Evolutionary conservation across 2,797 vertebrate species (phyloP), one percentile per base, ranked within the genome.

Genomic region (Catostomus latipinnis): DNA sequence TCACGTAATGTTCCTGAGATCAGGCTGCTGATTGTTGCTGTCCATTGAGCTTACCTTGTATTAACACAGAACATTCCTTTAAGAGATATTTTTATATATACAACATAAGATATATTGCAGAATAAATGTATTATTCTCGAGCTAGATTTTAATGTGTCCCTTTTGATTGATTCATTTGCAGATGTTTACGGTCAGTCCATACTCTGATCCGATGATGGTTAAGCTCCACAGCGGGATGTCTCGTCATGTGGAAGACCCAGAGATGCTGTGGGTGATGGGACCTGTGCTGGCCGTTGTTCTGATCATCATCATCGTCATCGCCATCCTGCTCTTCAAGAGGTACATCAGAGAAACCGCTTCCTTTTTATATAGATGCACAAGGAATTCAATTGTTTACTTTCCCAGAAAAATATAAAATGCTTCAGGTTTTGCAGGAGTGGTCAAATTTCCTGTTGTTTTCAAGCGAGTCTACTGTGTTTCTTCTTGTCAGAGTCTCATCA

Each of bases 201-300:
- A 96, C 89, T 98, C 98, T 0, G 97, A 98, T 56, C 91, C 95
- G 84, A 93, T 98, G 0, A 89, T 88, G 81, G 94, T 98, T 90
- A 95, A 95, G 82, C 92, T 95, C 74, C 88, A 91, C 79, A 91
- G 89, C 14, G 88, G 90, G 5, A 86, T 92, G 85, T 90, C 94
- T 0, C 93, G 93, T 74, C 95, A 96, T 52, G 92, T 94, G 11
- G 97, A 99, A 84, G 96, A 98, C 34, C 95, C 96, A 0, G 96
- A 99, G 90, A 98, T 98, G 98, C 92, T 99, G 76, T 99, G 98
- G 98, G 97, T 99, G 90, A 97, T 98, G 91, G 98, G 98, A 57
- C 98, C 98, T 0, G 98, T 99, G 84, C 92, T 99, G 84, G 97
- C 98, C 0, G 98, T 99, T 75, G 95, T 99, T 85, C 91, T 99